Evolutionary conservation across 1,140 invertebrate species (phyloP).

Genomic region (Lethocerus indicus): DNA sequence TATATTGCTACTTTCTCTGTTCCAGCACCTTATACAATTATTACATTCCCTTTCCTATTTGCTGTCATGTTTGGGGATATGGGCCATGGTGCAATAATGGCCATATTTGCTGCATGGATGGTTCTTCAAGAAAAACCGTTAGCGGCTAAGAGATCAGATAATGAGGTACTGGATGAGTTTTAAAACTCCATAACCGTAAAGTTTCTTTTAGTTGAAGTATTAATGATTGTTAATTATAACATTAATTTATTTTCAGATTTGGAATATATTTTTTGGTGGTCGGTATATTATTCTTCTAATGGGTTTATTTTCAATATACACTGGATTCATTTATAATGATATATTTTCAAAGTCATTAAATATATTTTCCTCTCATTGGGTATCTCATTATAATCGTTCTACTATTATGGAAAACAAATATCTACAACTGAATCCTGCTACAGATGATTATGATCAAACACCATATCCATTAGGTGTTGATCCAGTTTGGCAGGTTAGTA

Average conservation of each 20-base stretch:
- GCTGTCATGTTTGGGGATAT: constrained; percentile 49
- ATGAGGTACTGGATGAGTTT: constrained; percentile 38
- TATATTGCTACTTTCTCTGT: constrained; percentile 34
- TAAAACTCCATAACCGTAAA: too few species aligned
- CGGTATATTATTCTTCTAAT: constrained; percentile 97
- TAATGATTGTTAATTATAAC: too few species aligned
- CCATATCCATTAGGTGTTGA: constrained; percentile 86
- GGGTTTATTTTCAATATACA: constrained; percentile 97
- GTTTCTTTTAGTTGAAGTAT: too few species aligned
- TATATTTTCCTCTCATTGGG: constrained; percentile 89
- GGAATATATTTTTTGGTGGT: constrained; percentile 95
- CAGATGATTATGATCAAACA: constrained; percentile 32
- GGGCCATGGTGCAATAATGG: constrained; percentile 42
- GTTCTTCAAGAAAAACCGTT: constrained; percentile 37
- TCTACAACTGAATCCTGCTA: constrained; percentile 44
- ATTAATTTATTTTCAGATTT: constrained; percentile 48
- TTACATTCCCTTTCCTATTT: constrained; percentile 50
- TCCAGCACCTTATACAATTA: constrained; percentile 26
- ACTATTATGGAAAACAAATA: constrained; percentile 32
- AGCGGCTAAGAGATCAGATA: constrained; percentile 23
- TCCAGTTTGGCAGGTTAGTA: constrained; percentile 73
- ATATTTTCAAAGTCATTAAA: constrained; percentile 94
- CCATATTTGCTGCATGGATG: constrained; percentile 35
- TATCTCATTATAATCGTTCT: constrained; percentile 32
- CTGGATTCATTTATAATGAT: constrained; percentile 97